A percentile compares a stretch with the other conserved stretches of the same genome.
Evolutionary conservation across 2,113 vertebrate species (phyloP).

Genomic region (Podiceps cristatus): DNA sequence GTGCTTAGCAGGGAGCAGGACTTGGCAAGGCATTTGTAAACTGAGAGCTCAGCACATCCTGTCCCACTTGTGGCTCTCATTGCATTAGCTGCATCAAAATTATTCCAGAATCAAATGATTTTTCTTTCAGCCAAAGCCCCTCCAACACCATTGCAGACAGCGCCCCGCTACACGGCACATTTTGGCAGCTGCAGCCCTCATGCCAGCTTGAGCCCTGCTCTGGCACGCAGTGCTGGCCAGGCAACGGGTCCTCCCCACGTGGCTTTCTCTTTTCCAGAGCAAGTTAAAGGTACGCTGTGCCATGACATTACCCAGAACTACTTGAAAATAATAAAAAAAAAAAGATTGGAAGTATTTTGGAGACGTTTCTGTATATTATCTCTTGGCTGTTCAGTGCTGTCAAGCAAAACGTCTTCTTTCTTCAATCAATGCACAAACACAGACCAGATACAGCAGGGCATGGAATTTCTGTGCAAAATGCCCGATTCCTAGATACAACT

Average conservation of each 20-base stretch:
- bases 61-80: neutral
- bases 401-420: slow-evolving; percentile 35
- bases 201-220: neutral
- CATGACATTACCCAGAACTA: neutral
- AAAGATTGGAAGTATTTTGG: slow-evolving; percentile 39
- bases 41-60: accelerated
- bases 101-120: neutral
- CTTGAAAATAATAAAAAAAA: slow-evolving; percentile 42
- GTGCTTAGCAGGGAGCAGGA: neutral
- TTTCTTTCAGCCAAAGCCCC: neutral
- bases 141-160: neutral
- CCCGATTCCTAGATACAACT: neutral
- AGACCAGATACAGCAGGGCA: slow-evolving; percentile 27
- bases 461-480: neutral
- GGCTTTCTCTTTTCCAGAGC: neutral
- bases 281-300: neutral
- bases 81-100: neutral
- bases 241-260: accelerated
- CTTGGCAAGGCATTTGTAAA: neutral
- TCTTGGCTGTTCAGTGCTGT: neutral
- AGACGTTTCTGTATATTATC: slow-evolving; percentile 26
- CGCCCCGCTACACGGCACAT: accelerated
- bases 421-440: neutral
- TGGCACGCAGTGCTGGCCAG: accelerated
- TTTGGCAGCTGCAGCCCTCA: neutral